These are phyloP conservation scores for Venturia canescens DNA, from an alignment of 1,140 invertebrate species.

Conservation along the genomic window DNA sequence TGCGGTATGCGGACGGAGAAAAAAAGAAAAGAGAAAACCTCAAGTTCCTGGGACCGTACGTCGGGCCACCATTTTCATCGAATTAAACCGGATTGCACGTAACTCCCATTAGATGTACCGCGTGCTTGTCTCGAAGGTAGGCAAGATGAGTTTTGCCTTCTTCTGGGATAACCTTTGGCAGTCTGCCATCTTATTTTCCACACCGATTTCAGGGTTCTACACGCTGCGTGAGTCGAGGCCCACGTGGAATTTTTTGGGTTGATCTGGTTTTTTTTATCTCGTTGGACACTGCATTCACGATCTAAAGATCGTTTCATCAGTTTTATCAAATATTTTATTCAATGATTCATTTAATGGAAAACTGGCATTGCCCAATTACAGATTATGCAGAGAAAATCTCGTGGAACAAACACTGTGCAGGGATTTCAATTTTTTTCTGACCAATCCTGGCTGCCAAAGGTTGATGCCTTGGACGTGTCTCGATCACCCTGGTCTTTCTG, in stretches of 20 bases:
- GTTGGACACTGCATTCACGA: not conserved
- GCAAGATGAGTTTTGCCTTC: conserved; percentile 8
- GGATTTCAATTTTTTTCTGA: too few relatives aligned
- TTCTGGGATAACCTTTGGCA: conserved; percentile 28
- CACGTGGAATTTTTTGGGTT: not conserved
- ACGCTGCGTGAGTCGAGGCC: not conserved
- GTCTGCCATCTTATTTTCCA: conserved; percentile 41
- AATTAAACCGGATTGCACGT: conserved; percentile 61
- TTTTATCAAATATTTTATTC: too few relatives aligned
- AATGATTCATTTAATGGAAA: too few relatives aligned
- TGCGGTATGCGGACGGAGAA: not conserved
- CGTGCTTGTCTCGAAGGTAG: not conserved
- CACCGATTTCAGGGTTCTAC: conserved; percentile 27
- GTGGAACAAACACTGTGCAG: too few relatives aligned
- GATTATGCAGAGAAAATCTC: too few relatives aligned
- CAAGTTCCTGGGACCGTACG: not conserved
- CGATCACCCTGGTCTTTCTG: too few relatives aligned
- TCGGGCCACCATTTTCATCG: conserved; percentile 59
- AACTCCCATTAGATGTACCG: conserved; percentile 57
- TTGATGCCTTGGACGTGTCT: too few relatives aligned
- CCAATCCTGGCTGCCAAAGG: too few relatives aligned
- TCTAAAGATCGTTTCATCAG: too few relatives aligned
- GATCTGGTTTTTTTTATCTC: not conserved
- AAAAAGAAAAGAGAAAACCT: not conserved
- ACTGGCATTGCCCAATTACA: too few relatives aligned